These are phyloP conservation scores for Albula glossodonta DNA, from an alignment of 2,113 vertebrate genomes.

Conservation along the genomic window DNA sequence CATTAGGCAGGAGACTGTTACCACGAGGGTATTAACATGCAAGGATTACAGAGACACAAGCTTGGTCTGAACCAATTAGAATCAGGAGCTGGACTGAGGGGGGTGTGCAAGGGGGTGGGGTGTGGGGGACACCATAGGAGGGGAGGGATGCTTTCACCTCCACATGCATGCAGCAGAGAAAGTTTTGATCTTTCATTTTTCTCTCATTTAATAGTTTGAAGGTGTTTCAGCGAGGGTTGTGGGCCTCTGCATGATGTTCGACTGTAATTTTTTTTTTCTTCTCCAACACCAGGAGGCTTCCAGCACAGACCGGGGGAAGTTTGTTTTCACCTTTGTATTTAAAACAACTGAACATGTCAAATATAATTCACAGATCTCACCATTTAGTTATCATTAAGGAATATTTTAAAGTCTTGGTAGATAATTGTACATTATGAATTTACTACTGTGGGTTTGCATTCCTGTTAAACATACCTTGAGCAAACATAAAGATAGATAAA, in stretches of 20 bases:
- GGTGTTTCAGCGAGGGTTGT: slow-evolving; percentile 21
- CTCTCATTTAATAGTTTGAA: slow-evolving; percentile 7
- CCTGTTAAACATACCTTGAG: not conserved
- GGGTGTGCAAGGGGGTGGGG: slow-evolving; percentile 45
- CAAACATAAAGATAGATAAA: not conserved
- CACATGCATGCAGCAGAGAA: not conserved
- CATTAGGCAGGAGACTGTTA: slow-evolving; percentile 79
- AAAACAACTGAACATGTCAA: not conserved
- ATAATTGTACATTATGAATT: not conserved
- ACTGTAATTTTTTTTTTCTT: not conserved
- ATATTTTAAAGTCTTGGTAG: not conserved
- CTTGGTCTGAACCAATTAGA: slow-evolving; percentile 65
- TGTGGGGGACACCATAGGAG: slow-evolving; percentile 28
- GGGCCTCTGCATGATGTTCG: slow-evolving; percentile 12
- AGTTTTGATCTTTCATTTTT: slow-evolving; percentile 5
- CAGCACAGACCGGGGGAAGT: not conserved
- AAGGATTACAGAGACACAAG: slow-evolving; percentile 58
- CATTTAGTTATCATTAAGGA: not conserved
- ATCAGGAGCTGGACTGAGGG: slow-evolving; percentile 44
- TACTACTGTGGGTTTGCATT: not conserved
- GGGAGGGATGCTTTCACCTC: slow-evolving; percentile 17
- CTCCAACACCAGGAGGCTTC: not conserved
- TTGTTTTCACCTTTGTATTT: not conserved
- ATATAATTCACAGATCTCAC: not conserved
- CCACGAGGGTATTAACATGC: slow-evolving; percentile 70